Base-by-base conservation (phyloP, 92 coral and sea anemone genomes). In the Phenganax stokvisi region DNA sequence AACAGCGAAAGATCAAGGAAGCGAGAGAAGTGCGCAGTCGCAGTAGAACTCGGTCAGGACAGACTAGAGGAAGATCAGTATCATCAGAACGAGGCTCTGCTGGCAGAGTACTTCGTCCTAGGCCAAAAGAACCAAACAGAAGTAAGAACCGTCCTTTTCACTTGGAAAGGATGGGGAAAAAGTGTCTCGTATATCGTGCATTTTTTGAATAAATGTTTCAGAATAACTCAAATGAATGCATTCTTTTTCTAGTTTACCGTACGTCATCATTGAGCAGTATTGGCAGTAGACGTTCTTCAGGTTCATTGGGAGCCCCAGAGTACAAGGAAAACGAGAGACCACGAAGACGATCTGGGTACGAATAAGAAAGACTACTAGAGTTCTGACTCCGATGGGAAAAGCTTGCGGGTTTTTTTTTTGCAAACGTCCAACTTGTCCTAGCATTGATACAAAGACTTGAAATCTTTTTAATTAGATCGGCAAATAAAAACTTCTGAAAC, bases 1-100 rank as follows among this genome's bases (percentile, higher is more conserved):
- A 90, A 68, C 98, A 94, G 79, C 89, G 93, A 27, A 92, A 92
- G 74, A 87, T 85, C 57, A 72, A 83, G 71, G 98, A 94, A 73
- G 71, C 84, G 8, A 88, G 89, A 16, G 88, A 86, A 20, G 79
- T 81, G 60, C 87, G 98, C 84, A 92, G 97, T 56, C 89, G 97
- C 4, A 94, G 84, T 37, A 88, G 96, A 71, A 84, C 90, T 20
- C 76, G 90, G 58, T 92, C 93, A 68, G 75, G 82, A 70, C 89
- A 86, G 12, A 80, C 88, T 56, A 83, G 98, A 88, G 92, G 88
- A 70, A 93, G 98, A 15, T 94, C 98, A 74, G 81, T 94, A 76
- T 94, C 98, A 17, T 86, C 97, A 44, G 97, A 94, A 76, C 98
- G 98, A 76, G 87, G 84, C 51, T 81, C 91, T 56, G 83, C 77